Evolutionary conservation across 2,888 invertebrate species (phyloP).

Genomic region (Altica lythri): DNA sequence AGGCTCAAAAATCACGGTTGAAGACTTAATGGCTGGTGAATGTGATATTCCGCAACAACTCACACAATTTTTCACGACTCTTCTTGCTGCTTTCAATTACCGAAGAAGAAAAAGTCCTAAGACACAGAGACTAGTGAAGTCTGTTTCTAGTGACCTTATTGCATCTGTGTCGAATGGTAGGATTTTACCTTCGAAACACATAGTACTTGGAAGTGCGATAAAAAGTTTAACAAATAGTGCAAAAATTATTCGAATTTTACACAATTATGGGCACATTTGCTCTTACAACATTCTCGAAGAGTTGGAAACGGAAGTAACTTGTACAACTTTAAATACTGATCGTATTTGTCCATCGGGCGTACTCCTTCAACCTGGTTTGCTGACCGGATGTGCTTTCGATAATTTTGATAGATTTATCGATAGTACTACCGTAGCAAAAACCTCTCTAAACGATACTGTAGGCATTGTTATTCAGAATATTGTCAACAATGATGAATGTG

Average conservation of each 20-base stretch:
- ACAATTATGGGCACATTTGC: constrained; percentile 26
- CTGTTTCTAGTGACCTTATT: constrained; percentile 4
- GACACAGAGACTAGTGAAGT: constrained; percentile 1
- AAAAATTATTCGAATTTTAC: constrained; percentile 29
- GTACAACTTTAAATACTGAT: constrained; percentile 11
- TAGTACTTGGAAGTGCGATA: constrained; percentile 11
- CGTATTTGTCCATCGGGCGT: constrained; percentile 30
- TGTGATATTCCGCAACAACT: not conserved
- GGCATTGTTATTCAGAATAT: constrained; percentile 20
- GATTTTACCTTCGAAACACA: constrained; percentile 11
- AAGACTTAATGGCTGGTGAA: not conserved
- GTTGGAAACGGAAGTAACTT: constrained; percentile 30
- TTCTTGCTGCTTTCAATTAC: not conserved
- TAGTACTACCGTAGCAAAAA: too few species aligned
- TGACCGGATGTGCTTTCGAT: constrained; percentile 34
- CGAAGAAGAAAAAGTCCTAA: not conserved
- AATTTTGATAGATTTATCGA: constrained; percentile 39
- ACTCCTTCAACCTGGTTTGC: constrained; percentile 13
- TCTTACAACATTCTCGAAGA: constrained; percentile 25
- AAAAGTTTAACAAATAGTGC: constrained; percentile 23
- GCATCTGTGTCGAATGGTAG: not conserved
- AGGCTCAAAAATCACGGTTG: not conserved
- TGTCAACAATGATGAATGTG: constrained; percentile 1
- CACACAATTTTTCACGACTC: constrained; percentile 1
- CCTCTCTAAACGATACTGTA: constrained; percentile 37